These are phyloP conservation scores for Isaurus tuberculatus DNA, from an alignment of 92 coral and sea anemone species.

Conservation along the genomic window DNA sequence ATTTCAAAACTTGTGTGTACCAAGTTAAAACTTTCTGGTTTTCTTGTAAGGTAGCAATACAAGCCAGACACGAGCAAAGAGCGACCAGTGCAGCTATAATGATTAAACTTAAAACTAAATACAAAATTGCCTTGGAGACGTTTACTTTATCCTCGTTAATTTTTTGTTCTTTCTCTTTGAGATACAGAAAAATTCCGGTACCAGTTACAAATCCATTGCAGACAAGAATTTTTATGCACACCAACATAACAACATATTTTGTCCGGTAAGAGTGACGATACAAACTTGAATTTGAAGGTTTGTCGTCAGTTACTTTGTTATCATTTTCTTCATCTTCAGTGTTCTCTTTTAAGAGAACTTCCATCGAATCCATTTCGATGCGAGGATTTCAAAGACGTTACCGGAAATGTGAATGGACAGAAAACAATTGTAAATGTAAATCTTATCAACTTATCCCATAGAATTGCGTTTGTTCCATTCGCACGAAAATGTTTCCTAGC, in stretches of 20 bases:
- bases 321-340: background rate
- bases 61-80: conserved; percentile 32
- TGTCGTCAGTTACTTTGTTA: background rate
- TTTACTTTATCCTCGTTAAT: conserved; percentile 8
- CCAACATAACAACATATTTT: conserved; percentile 16
- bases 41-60: conserved; percentile 13
- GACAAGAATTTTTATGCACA: background rate
- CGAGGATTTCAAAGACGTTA: background rate
- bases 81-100: background rate
- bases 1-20: conserved; percentile 21
- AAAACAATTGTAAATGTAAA: background rate
- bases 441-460: background rate
- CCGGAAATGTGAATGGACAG: background rate
- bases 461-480: background rate
- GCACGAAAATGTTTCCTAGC: background rate
- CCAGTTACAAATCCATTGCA: conserved; percentile 17
- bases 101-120: background rate
- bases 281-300: background rate
- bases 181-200: conserved; percentile 20
- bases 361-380: conserved; percentile 6
- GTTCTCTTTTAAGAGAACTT: background rate
- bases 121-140: conserved; percentile 6
- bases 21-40: background rate
- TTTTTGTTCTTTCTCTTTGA: conserved; percentile 17
- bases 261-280: background rate